phyloP scores from a whole-genome alignment of 2,888 invertebrate species.

The Prosopocoilus inquinatus region DNA sequence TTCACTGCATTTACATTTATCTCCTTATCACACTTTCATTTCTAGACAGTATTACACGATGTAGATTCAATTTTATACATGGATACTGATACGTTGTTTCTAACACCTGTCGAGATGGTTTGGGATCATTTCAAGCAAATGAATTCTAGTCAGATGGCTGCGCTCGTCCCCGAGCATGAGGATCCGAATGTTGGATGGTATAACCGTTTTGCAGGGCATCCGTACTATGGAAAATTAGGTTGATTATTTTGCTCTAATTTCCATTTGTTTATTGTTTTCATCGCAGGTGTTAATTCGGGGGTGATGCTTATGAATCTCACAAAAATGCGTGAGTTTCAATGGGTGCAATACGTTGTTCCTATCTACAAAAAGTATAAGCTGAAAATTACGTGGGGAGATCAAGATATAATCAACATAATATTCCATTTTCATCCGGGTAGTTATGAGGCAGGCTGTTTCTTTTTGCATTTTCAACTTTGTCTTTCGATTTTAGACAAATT shows the following conservation, averaged over 20 bases:
- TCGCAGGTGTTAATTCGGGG: conserved; percentile 87
- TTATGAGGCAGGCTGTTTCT: neutral
- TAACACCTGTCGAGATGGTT: conserved; percentile 77
- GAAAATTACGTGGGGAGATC: conserved; percentile 96
- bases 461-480: neutral
- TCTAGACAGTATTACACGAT: conserved; percentile 72
- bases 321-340: conserved; percentile 80
- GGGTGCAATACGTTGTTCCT: conserved; percentile 81
- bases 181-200: conserved; percentile 95
- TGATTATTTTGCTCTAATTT: conserved; percentile 19
- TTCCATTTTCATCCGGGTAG: conserved; percentile 79
- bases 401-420: conserved; percentile 90
- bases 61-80: conserved; percentile 87
- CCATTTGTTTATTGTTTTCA: neutral
- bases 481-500: conserved; percentile 62
- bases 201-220: conserved; percentile 92
- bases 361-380: conserved; percentile 82
- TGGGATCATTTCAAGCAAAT: conserved; percentile 83
- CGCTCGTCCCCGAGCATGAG: conserved; percentile 85
- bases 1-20: conserved; percentile 3
- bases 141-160: conserved; percentile 84
- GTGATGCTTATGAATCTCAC: conserved; percentile 98
- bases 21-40: conserved; percentile 26
- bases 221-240: conserved; percentile 86
- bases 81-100: conserved; percentile 87